phyloP scores from a whole-genome alignment of 2,113 vertebrate species.

The Tautogolabrus adspersus region DNA sequence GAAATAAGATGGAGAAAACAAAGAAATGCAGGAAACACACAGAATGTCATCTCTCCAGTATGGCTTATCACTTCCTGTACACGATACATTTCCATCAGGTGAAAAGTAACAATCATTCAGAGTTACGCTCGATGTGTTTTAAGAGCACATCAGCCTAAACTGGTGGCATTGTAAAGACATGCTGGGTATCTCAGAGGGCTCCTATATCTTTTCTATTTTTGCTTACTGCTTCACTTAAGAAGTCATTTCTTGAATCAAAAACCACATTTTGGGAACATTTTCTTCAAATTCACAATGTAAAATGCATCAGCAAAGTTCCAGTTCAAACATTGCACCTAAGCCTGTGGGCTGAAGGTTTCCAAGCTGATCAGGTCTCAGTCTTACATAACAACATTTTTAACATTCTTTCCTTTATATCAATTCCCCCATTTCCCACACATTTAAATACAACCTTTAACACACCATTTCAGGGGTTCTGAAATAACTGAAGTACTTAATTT shows the following conservation, averaged over 20 bases:
- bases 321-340: background rate
- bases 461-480: no score
- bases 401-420: background rate
- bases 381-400: background rate
- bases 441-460: background rate
- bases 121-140: background rate
- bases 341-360: background rate
- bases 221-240: no score
- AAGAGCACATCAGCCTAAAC: no score
- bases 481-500: no score
- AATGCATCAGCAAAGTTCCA: background rate
- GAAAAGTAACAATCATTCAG: background rate
- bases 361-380: background rate
- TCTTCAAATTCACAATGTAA: background rate
- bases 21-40: slow-evolving; percentile 11
- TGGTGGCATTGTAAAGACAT: no score
- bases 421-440: background rate
- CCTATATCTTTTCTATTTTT: background rate
- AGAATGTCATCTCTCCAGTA: slow-evolving; percentile 41
- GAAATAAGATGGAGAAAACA: slow-evolving; percentile 16
- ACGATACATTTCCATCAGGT: slow-evolving; percentile 9
- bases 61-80: slow-evolving; percentile 55
- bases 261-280: no score
- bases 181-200: background rate
- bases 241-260: no score